Evolutionary conservation across 2,888 invertebrate species (phyloP).

Genomic region (Leucoma salicis): DNA sequence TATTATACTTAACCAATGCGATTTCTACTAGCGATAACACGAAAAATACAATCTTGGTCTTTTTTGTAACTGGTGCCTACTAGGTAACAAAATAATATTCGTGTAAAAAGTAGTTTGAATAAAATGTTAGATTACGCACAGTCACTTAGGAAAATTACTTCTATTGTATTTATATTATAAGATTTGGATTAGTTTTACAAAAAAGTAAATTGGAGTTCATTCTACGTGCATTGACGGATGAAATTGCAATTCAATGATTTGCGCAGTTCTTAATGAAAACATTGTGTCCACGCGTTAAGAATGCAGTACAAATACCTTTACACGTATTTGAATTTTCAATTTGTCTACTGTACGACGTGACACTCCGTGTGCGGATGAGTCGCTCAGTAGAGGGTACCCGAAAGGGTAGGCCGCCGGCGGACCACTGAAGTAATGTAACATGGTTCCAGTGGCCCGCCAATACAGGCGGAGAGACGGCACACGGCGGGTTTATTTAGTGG

Average conservation of each 20-base stretch:
- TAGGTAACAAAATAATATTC: constrained; percentile 9
- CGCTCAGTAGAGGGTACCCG: no score
- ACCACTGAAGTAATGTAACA: no score
- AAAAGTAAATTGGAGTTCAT: neutral
- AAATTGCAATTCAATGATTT: neutral
- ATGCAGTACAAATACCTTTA: no score
- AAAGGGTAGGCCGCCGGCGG: no score
- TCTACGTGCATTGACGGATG: neutral
- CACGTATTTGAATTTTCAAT: no score
- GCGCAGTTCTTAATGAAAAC: no score
- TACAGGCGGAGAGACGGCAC: no score
- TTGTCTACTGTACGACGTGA: no score
- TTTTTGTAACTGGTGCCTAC: constrained; percentile 8
- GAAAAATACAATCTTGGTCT: constrained; percentile 16
- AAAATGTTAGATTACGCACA: constrained; percentile 17
- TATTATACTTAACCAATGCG: constrained; percentile 4
- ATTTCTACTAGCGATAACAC: constrained; percentile 23
- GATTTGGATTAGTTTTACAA: constrained; percentile 1
- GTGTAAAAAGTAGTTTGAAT: constrained; percentile 16
- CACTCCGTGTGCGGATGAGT: no score
- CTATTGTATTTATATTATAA: constrained; percentile 6
- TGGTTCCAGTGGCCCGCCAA: no score
- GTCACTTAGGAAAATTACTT: constrained; percentile 6
- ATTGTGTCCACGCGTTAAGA: no score
- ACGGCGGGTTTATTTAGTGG: no score